Evolutionary conservation across 2,797 vertebrate genomes (phyloP), one percentile per base, ranked within the genome.

Genomic region (Poeciliopsis turneri): DNA sequence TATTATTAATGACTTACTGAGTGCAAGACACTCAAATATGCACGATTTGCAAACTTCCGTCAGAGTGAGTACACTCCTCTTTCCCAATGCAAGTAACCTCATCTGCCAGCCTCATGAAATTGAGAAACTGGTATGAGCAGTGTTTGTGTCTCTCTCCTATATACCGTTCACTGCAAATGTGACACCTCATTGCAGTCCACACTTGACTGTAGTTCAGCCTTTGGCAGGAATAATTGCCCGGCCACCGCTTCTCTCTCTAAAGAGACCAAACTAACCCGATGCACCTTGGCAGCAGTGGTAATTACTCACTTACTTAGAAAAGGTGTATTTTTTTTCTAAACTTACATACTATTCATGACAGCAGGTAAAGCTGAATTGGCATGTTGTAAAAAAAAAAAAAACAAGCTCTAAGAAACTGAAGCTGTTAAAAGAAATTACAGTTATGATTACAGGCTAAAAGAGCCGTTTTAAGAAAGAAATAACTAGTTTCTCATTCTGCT

Each of bases 1-100:
- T 59, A 93, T 93, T 90, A 94, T 92, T 92, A 85, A 93, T 93
- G 90, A 91, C 80, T 83, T 73, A 46, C 84, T 84, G 86, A 91
- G 89, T 85, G 86, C 76, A 79, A 68, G 77, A 90, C 61, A 76
- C 87, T 90, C 73, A 86, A 72, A 92, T 83, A 92, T 90, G 89
- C 84, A 78, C 84, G 77, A 87, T 93, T 90, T 88, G 92, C 88
- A 88, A 90, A 93, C 87, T 82, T 91, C 86, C 88, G 91, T 90
- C 88, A 89, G 81, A 83, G 77, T 51, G 84, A 91, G 66, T 74
- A 77, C 15, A 33, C 76, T 81, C 81, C 23, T 73, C 74, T 76
- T 53, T 81, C 57, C 75, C 39, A 20, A 46, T 47, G 53, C 71
- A 59, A 28, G 70, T 33, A 57, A 72, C 41, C 4, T 82, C 83